Percentiles rank a stretch among this genome's conserved stretches.
Evolutionary conservation across 2,113 vertebrate genomes (phyloP).

Genomic region (Callipepla californica): DNA sequence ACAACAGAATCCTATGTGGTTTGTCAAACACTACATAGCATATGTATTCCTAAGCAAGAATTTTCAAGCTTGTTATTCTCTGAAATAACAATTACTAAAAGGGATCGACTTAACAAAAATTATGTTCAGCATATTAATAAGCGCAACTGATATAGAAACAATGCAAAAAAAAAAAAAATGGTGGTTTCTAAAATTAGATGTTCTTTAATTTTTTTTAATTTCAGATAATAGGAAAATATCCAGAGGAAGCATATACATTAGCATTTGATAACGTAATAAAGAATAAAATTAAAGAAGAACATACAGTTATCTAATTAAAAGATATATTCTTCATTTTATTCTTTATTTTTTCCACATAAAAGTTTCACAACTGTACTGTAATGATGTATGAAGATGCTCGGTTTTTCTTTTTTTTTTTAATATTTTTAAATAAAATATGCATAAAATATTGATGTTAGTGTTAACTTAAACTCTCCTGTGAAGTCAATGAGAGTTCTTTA

Average conservation of each 20-base stretch:
- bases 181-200: background rate
- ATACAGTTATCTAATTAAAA: background rate
- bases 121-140: background rate
- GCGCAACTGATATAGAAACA: background rate
- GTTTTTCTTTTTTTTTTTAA: background rate
- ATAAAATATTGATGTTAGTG: background rate
- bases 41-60: background rate
- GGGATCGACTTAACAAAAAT: background rate
- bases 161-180: rapidly evolving
- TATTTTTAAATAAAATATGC: background rate
- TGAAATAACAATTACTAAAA: background rate
- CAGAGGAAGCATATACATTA: background rate
- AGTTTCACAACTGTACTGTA: background rate
- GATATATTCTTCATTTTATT: background rate
- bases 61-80: background rate
- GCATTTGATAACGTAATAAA: background rate
- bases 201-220: background rate
- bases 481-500: background rate
- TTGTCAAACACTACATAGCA: background rate
- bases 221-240: background rate
- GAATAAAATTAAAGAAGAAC: background rate
- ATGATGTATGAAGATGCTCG: rapidly evolving
- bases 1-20: background rate
- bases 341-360: background rate
- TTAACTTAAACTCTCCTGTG: background rate